These are phyloP conservation scores for Mustela nigripes DNA, from an alignment of 2,113 vertebrate species.

Conservation along the genomic window DNA sequence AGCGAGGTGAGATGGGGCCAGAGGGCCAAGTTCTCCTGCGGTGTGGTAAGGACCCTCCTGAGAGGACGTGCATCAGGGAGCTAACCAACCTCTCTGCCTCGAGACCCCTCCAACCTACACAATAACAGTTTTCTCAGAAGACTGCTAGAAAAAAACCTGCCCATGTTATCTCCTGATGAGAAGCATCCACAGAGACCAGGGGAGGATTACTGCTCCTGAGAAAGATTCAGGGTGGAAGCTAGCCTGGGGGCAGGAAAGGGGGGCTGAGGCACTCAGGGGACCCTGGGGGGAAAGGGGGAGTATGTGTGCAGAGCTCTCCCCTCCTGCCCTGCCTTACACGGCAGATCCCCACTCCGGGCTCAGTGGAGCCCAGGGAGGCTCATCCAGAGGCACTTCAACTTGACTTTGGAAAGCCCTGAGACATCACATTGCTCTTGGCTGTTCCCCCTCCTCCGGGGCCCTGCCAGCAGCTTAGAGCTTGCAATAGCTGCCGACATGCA, in stretches of 20 bases:
- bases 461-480: constrained; percentile 54
- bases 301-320: not conserved
- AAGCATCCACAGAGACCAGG: not conserved
- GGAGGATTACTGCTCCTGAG: not conserved
- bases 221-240: not conserved
- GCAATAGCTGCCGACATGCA: constrained; percentile 52
- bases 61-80: not conserved
- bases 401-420: constrained; percentile 70
- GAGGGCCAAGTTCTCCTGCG: not conserved
- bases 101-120: not conserved
- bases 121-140: not conserved
- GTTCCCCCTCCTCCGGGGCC: not conserved
- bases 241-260: not conserved
- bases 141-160: not conserved
- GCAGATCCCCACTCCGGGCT: not conserved
- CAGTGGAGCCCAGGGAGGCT: not conserved
- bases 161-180: not conserved
- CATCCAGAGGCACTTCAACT: not conserved
- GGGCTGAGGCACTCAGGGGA: not conserved
- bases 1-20: not conserved
- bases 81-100: not conserved
- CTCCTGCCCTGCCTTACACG: not conserved
- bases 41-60: not conserved
- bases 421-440: constrained; percentile 55
- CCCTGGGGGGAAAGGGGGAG: not conserved